Base-by-base conservation (phyloP, 2,888 invertebrate species). In the Calliphora vomitoria region DNA sequence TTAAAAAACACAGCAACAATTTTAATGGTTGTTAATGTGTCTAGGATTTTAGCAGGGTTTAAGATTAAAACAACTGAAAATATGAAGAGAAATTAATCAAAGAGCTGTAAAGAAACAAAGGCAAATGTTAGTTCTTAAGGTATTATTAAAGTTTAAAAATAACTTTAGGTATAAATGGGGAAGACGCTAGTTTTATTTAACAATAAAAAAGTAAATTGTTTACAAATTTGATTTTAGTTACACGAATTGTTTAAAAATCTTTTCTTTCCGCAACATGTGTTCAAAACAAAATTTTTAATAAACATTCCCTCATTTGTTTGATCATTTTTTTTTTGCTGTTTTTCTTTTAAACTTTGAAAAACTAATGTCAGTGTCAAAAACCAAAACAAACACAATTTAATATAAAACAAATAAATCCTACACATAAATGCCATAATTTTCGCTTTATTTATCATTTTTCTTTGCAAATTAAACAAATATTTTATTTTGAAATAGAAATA, bases 21-120 rank as follows among this genome's bases (percentile, higher is more conserved):
- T 69, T 80, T 80, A 80, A 80, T 80, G 79, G 47, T 60, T 74
- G 81, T 82, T 82, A 74, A 82, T 82, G 82, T 82, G 82, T 74
- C 82, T 82, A 55, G 82, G 55, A 74, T 55, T 82, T 66, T n/a
- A 25, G 20, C 8, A 44, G 41, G 69, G 20, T 66, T 72, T 53
- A 41, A 41, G 15, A 81, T 74, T 64, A 66, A 53, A 64, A 11
- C 38, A 64, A 31, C 25, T 50, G 8, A 31, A 53, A 74, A 66
- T 38, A 50, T 53, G 53, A 62, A 8, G 1, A 25, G 15, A 41
- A 71, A 81, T 71, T 72, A 72, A 68, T 80, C 69, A 80, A 18
- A 64, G 3, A n/a, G 20, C 13, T 78, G 20, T n/a, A 41, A 41
- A 55, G 20, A 55, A 20, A 20, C 20, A 55, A 55, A 55, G 10